phyloP scores from a whole-genome alignment of 2,113 vertebrate species.

The Junco hyemalis region DNA sequence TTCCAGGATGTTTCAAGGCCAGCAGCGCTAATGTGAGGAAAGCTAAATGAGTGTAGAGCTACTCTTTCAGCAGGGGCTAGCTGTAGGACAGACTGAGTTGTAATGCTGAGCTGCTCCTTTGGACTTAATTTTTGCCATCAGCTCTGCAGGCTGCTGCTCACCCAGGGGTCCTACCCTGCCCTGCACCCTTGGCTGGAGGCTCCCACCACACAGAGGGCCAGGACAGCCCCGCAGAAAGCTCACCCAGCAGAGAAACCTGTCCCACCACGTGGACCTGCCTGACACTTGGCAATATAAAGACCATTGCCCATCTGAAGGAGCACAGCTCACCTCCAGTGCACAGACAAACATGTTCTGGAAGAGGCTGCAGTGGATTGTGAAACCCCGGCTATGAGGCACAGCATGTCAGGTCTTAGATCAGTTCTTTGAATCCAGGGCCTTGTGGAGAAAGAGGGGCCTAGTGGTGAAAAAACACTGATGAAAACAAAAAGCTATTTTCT shows the following conservation, averaged over 20 bases:
- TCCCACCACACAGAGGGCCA: not conserved
- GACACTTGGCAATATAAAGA: fast-evolving
- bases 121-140: not conserved
- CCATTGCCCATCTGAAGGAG: not conserved
- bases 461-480: not conserved
- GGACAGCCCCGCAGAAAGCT: not conserved
- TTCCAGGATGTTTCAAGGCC: not conserved
- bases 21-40: not conserved
- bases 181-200: not conserved
- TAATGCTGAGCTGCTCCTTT: not conserved
- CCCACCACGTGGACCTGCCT: not conserved
- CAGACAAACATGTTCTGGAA: not conserved
- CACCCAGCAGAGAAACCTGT: not conserved
- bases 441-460: not conserved
- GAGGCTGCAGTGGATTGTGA: not conserved
- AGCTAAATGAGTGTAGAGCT: fast-evolving
- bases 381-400: not conserved
- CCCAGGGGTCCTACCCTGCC: not conserved
- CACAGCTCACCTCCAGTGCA: not conserved
- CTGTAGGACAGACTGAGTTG: not conserved
- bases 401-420: not conserved
- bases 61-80: not conserved
- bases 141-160: not conserved
- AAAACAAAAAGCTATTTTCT: not conserved
- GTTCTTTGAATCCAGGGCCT: not conserved